A percentile compares a stretch with the other conserved stretches of the same genome.
phyloP scores from a whole-genome alignment of 1,140 invertebrate species.

The Oedothorax gibbosus region DNA sequence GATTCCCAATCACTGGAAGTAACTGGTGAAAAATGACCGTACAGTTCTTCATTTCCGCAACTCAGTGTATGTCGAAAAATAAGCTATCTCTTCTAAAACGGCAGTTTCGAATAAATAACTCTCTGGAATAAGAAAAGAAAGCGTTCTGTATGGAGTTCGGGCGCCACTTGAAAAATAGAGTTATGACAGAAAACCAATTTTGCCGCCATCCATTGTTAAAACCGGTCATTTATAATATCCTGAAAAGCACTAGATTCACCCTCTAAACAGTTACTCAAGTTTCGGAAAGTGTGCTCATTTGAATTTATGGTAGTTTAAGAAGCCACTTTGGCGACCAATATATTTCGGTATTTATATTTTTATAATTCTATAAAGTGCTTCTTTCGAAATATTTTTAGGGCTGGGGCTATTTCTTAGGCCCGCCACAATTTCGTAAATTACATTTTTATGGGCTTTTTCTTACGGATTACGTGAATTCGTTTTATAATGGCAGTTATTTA shows the following conservation, averaged over 20 bases:
- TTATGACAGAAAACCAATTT: conserved; percentile 46
- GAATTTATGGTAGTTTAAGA: not conserved
- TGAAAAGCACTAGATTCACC: not conserved
- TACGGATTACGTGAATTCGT: too few species aligned
- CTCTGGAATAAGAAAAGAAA: not conserved
- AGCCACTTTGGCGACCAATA: too few species aligned
- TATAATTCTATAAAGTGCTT: too few species aligned
- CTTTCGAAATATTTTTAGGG: too few species aligned
- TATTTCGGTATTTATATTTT: too few species aligned
- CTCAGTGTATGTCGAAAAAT: not conserved
- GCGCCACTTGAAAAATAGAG: conserved; percentile 41
- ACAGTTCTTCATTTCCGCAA: too few species aligned
- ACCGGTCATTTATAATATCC: conserved; percentile 31
- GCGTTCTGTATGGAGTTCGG: not conserved
- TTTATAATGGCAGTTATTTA: too few species aligned
- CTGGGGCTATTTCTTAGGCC: too few species aligned
- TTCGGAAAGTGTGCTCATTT: conserved; percentile 13
- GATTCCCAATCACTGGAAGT: too few species aligned
- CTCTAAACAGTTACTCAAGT: conserved; percentile 2
- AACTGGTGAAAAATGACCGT: too few species aligned
- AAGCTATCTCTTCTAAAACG: conserved; percentile 17
- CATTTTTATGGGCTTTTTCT: too few species aligned
- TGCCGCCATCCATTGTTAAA: conserved; percentile 16
- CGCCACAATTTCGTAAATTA: too few species aligned
- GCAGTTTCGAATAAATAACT: conserved; percentile 30